Evolutionary conservation across 1,140 invertebrate genomes (phyloP).

Genomic region (Cydia pomonella): DNA sequence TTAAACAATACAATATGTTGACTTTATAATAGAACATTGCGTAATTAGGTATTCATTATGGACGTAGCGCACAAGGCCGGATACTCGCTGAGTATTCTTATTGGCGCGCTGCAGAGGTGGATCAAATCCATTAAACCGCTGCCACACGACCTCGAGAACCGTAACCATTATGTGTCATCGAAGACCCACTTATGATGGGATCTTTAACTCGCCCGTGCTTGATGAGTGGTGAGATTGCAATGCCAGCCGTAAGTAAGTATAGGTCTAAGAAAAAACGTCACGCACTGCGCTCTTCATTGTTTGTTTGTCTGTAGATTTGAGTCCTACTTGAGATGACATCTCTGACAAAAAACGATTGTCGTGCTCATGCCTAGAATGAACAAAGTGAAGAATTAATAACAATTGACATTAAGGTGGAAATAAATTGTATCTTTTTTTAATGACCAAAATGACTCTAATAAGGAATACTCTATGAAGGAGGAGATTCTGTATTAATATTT

Average conservation of each 20-base stretch:
- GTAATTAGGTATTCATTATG: neutral
- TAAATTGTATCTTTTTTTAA: too few species aligned
- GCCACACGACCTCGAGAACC: too few species aligned
- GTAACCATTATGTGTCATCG: neutral
- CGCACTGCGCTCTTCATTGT: neutral
- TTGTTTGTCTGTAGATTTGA: neutral
- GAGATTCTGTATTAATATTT: too few species aligned
- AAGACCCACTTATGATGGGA: neutral
- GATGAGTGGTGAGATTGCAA: neutral
- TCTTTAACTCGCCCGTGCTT: neutral
- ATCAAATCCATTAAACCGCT: neutral
- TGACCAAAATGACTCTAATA: too few species aligned
- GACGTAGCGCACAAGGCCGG: neutral
- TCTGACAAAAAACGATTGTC: too few species aligned
- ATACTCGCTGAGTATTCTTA: neutral
- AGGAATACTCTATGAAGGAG: too few species aligned
- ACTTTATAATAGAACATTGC: neutral
- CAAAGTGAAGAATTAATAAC: too few species aligned
- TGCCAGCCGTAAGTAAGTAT: neutral
- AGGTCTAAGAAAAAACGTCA: neutral
- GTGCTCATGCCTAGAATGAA: too few species aligned
- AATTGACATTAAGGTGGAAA: too few species aligned
- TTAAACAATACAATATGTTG: neutral
- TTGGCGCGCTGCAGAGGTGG: neutral
- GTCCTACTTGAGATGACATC: neutral